Evolutionary conservation across 2,113 vertebrate species (phyloP).

Genomic region (Semicossyphus pulcher): DNA sequence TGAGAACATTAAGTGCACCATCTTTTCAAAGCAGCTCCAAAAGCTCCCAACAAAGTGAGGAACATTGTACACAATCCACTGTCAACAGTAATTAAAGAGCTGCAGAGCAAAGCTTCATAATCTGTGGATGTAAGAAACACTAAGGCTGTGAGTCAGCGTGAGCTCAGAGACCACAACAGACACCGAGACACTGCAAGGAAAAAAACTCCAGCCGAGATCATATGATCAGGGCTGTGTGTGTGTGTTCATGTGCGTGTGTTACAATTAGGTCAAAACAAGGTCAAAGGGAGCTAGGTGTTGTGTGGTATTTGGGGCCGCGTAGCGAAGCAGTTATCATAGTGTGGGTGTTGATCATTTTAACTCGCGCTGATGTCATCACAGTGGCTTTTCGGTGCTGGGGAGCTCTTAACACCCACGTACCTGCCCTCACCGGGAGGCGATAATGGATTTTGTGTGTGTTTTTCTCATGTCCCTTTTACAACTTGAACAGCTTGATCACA

Average conservation of each 20-base stretch:
- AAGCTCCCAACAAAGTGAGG: not conserved
- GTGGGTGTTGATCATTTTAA: conserved; percentile 59
- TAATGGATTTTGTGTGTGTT: conserved; percentile 49
- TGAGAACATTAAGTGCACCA: not conserved
- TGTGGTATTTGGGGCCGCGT: conserved; percentile 32
- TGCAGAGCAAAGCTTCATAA: conserved; percentile 6
- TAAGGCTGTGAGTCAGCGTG: conserved; percentile 26
- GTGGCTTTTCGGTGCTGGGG: conserved; percentile 35
- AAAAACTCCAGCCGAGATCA: not conserved
- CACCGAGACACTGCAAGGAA: conserved; percentile 21
- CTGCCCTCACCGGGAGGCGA: conserved; percentile 40
- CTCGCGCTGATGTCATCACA: conserved; percentile 44
- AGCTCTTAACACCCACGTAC: conserved; percentile 57
- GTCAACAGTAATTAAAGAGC: conserved; percentile 15
- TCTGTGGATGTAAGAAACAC: not conserved
- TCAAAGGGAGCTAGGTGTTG: conserved; percentile 42
- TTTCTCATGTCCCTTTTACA: conserved; percentile 35
- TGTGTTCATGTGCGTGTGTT: conserved; percentile 13
- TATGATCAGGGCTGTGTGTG: conserved; percentile 21
- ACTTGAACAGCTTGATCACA: conserved; percentile 10
- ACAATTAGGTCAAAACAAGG: conserved; percentile 45
- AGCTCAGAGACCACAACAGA: conserved; percentile 43
- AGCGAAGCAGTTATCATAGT: conserved; percentile 62
- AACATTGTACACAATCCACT: conserved; percentile 1
- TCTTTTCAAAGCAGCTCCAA: not conserved